Base-by-base conservation (phyloP, 92 coral and sea anemone genomes). In the Palythoa caribaeorum region DNA sequence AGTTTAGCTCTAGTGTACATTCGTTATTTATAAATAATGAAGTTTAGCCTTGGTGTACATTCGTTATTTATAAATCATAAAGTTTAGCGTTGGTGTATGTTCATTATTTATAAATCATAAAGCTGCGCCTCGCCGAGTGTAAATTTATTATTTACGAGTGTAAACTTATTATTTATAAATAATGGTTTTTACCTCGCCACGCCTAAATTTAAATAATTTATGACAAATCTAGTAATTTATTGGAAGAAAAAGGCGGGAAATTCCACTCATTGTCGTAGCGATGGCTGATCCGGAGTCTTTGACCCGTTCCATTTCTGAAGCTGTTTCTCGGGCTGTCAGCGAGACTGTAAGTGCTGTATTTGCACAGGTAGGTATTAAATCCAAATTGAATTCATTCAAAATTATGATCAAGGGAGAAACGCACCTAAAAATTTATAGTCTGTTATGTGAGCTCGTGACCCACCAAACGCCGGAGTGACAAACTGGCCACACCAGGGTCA, bases 271-370 rank as follows among this genome's bases (percentile, higher is more conserved):
- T 11, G 80, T 70, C 21, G 75, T 52, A 60, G 83, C 71, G 6
- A 86, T 86, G 89, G 83, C 83, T 86, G 83, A 86, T 59, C 89
- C 54, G 39, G 89, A 75, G 53, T 76, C 80, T 76, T 75, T 86
- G 70, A 76, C 60, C 83, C 83, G 66, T 39, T 75, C 83, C 40
- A 37, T 86, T 40, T 75, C 76, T 71, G 89, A 86, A 79, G 83
- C 83, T 76, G 88, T 84, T 84, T 84, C 80, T 84, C 37, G 71
- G 12, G 78, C 80, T 72, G 77, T 84, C 54, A 72, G 72, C 54
- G 88, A 71, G 69, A 84, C 70, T 62, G 70, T 62, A 62, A 62
- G 70, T n/a, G 70, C 70, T 62, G 37, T 62, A 62, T 28, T 76
- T 87, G 84, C 89, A 65, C 55, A 77, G 84, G 57, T 86, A 86